A percentile compares a stretch with the other conserved stretches of the same genome.
Evolutionary conservation across 2,797 vertebrate genomes (phyloP).

Genomic region (Diplodus puntazzo): DNA sequence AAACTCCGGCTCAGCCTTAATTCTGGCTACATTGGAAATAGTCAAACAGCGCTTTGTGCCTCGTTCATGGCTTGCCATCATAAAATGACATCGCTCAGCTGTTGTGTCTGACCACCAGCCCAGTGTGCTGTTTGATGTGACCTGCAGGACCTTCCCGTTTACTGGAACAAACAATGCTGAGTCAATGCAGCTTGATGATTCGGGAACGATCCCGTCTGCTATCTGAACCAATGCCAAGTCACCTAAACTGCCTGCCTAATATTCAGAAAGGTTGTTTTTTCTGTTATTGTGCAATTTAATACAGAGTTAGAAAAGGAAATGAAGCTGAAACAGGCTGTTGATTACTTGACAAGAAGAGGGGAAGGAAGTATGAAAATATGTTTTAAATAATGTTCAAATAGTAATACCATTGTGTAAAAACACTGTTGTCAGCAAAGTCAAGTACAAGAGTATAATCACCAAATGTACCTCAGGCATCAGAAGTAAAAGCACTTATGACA

Average conservation of each 20-base stretch:
- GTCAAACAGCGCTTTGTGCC: not conserved
- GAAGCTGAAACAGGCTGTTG: not conserved
- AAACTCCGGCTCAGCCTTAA: constrained; percentile 38
- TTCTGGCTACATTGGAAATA: constrained; percentile 22
- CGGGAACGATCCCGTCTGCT: constrained; percentile 55
- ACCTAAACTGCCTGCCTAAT: constrained; percentile 49
- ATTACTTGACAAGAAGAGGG: no score
- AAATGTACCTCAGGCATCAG: no score
- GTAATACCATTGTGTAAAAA: no score
- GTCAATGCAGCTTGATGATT: constrained; percentile 65
- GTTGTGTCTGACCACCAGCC: constrained; percentile 24
- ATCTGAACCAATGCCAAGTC: constrained; percentile 60
- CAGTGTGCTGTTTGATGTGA: constrained; percentile 35
- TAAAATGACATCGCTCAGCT: constrained; percentile 28
- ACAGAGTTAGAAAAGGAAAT: not conserved
- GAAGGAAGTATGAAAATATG: no score
- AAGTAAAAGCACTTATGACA: no score
- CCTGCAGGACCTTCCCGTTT: constrained; percentile 30
- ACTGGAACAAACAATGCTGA: constrained; percentile 68
- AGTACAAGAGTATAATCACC: no score
- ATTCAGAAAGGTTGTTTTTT: constrained; percentile 29
- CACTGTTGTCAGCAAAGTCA: no score
- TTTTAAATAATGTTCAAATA: no score
- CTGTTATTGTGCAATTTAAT: not conserved
- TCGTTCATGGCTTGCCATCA: constrained; percentile 24